phyloP scores from a whole-genome alignment of 2,888 invertebrate species.

The Isoperla grammatica region DNA sequence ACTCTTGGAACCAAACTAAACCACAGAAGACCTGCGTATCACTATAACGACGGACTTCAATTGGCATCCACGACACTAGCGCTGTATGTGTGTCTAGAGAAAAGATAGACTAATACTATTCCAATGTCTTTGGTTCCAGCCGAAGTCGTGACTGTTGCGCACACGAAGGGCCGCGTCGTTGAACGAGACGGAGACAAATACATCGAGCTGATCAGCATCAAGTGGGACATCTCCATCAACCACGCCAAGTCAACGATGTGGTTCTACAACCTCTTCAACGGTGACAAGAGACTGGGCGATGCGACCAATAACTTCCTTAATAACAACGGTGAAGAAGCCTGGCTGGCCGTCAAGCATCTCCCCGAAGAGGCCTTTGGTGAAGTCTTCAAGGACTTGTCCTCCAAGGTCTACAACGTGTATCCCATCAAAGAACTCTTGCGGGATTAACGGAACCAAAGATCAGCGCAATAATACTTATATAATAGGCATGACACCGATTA shows the following conservation, averaged over 20 bases:
- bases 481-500: too few species aligned
- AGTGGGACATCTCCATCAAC: slow-evolving; percentile 21
- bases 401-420: slow-evolving; percentile 15
- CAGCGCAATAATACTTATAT: too few species aligned
- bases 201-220: slow-evolving; percentile 21
- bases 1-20: too few species aligned
- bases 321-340: slow-evolving; percentile 35
- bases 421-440: slow-evolving; percentile 22
- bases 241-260: slow-evolving; percentile 21
- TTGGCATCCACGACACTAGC: too few species aligned
- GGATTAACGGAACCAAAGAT: slow-evolving; percentile 4
- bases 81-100: too few species aligned
- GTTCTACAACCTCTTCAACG: slow-evolving; percentile 37
- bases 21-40: too few species aligned
- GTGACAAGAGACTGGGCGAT: slow-evolving; percentile 36
- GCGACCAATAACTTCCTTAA: slow-evolving; percentile 36
- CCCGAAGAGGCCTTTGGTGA: slow-evolving; percentile 26
- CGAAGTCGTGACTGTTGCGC: slow-evolving; percentile 11
- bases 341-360: slow-evolving; percentile 28
- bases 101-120: too few species aligned
- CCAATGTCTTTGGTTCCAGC: too few species aligned
- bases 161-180: slow-evolving; percentile 9
- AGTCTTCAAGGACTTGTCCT: slow-evolving; percentile 22
- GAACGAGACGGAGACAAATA: slow-evolving; percentile 28
- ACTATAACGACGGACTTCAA: too few species aligned